A percentile compares a stretch with the other conserved stretches of the same genome.
phyloP scores from a whole-genome alignment of 2,888 invertebrate species.

The Anthophora plumipes region DNA sequence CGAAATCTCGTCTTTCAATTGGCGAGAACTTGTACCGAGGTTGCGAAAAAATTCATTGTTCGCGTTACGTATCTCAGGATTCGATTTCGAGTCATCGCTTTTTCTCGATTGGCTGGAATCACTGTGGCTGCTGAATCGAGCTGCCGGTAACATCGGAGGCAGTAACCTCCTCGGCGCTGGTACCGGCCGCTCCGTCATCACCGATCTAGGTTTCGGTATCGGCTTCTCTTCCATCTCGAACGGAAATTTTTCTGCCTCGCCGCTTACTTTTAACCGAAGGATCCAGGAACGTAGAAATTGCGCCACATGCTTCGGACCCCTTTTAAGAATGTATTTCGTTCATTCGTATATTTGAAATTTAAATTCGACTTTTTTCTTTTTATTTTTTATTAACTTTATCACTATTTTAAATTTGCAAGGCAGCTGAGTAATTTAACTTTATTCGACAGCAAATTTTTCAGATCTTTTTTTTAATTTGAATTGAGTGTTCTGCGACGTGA shows the following conservation, averaged over 20 bases:
- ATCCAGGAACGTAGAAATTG: constrained; percentile 54
- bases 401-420: not conserved
- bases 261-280: constrained; percentile 50
- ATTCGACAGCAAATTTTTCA: no score
- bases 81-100: constrained; percentile 74
- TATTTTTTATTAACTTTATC: not conserved
- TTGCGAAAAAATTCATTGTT: constrained; percentile 78
- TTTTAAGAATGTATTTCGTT: constrained; percentile 36
- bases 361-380: not conserved
- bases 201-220: constrained; percentile 80
- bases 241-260: constrained; percentile 36
- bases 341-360: not conserved
- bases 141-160: constrained; percentile 40
- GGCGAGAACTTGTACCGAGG: constrained; percentile 84
- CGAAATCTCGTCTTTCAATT: constrained; percentile 86
- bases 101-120: constrained; percentile 78
- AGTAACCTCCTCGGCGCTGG: constrained; percentile 77
- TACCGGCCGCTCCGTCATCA: constrained; percentile 74
- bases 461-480: no score
- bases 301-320: constrained; percentile 54
- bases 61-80: constrained; percentile 45
- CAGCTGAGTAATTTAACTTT: not conserved
- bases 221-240: constrained; percentile 80
- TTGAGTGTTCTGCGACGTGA: no score
- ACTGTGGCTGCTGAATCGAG: constrained; percentile 72